These are phyloP conservation scores for Phania funesta DNA, from an alignment of 2,888 invertebrate genomes.

Conservation along the genomic window DNA sequence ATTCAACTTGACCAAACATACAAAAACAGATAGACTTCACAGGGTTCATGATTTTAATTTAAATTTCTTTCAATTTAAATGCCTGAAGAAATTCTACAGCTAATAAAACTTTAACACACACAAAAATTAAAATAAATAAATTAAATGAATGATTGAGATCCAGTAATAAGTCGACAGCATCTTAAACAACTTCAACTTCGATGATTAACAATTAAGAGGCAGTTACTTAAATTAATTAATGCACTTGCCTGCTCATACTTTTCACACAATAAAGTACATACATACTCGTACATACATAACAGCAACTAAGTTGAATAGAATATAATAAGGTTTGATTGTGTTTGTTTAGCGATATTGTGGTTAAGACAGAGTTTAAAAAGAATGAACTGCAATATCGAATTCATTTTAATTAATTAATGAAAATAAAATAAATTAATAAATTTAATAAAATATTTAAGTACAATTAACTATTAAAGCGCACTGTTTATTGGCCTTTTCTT, in stretches of 20 bases:
- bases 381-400: background rate
- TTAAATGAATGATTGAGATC: background rate
- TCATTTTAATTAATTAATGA: background rate
- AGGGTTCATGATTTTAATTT: conserved; percentile 23
- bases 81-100: background rate
- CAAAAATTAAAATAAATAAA: conserved; percentile 19
- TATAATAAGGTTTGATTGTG: conserved; percentile 1
- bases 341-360: background rate
- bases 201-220: conserved; percentile 61
- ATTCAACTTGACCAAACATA: background rate
- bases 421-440: background rate
- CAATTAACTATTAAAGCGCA: no score
- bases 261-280: background rate
- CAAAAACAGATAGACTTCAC: conserved; percentile 10
- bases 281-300: no score
- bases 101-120: conserved; percentile 22
- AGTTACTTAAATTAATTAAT: conserved; percentile 67
- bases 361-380: background rate
- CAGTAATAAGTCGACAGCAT: conserved; percentile 10
- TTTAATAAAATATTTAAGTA: no score
- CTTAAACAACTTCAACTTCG: conserved; percentile 35
- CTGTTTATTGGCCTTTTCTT: no score
- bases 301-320: background rate
- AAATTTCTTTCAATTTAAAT: conserved; percentile 29
- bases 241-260: conserved; percentile 37